These are phyloP conservation scores for Anguilla marmorata DNA, from an alignment of 2,797 vertebrate genomes.

Conservation along the genomic window DNA sequence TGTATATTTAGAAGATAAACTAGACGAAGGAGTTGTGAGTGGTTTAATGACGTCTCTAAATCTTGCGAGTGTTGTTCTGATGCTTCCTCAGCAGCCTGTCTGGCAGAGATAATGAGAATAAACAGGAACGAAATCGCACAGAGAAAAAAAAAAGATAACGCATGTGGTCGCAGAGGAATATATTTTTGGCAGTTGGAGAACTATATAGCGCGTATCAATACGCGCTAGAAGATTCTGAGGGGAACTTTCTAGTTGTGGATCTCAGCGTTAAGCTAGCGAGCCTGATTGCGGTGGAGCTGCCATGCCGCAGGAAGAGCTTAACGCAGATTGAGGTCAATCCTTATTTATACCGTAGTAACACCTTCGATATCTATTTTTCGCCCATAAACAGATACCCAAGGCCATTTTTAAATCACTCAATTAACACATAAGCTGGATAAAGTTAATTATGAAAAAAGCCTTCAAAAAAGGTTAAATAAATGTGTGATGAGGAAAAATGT, in stretches of 20 bases:
- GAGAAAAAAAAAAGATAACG: constrained; percentile 28
- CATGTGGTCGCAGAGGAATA: constrained; percentile 39
- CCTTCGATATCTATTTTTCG: background rate
- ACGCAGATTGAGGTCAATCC: constrained; percentile 42
- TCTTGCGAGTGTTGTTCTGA: constrained; percentile 44
- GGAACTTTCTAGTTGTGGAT: background rate
- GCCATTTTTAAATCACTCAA: background rate
- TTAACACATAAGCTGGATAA: background rate
- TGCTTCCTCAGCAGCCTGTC: constrained; percentile 50
- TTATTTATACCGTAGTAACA: constrained; percentile 6
- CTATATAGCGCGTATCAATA: background rate
- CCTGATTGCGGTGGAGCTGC: background rate
- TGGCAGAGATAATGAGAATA: constrained; percentile 47
- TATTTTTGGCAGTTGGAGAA: constrained; percentile 27
- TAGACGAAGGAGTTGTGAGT: constrained; percentile 32
- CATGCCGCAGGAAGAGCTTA: constrained; percentile 41
- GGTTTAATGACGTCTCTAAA: constrained; percentile 53
- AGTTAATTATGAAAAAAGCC: background rate
- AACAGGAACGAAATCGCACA: constrained; percentile 37
- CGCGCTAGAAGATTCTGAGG: constrained; percentile 18
- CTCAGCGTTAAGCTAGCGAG: constrained; percentile 17
- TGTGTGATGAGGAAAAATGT: background rate
- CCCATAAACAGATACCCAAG: background rate
- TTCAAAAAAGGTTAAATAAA: constrained; percentile 2
- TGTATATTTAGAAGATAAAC: constrained; percentile 50